These are phyloP conservation scores for Oligia strigilis DNA, from an alignment of 2,888 invertebrate genomes.

Conservation along the genomic window DNA sequence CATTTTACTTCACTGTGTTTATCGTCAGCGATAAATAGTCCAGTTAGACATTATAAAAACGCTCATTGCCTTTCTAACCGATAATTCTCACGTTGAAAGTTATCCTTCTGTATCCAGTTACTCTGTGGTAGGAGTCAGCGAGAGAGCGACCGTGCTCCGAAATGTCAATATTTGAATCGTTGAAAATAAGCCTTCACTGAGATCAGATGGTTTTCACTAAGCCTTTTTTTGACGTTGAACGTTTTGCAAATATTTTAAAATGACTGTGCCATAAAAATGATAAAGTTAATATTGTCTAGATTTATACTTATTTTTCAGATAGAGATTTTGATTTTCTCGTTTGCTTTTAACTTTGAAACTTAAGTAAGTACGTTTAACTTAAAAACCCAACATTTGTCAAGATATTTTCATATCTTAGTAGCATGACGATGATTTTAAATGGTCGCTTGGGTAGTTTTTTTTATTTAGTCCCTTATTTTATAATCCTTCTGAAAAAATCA, in stretches of 20 bases:
- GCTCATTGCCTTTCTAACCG: too few species aligned
- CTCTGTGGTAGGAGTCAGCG: not conserved
- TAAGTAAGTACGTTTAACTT: not conserved
- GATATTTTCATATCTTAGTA: not conserved
- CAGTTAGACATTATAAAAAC: not conserved
- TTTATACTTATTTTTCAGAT: not conserved
- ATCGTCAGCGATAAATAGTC: not conserved
- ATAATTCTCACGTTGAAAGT: not conserved
- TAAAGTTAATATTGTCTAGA: not conserved
- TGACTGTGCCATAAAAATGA: constrained; percentile 1
- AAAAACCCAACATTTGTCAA: not conserved
- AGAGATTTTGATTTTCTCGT: not conserved
- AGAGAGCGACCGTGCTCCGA: constrained; percentile 19
- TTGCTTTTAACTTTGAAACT: not conserved
- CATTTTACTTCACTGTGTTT: not conserved
- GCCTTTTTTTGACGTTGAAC: constrained; percentile 20
- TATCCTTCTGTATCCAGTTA: constrained; percentile 26
- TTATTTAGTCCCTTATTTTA: not conserved
- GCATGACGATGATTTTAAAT: not conserved
- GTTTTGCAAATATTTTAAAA: constrained; percentile 30
- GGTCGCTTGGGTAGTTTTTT: not conserved
- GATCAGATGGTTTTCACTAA: constrained; percentile 38
- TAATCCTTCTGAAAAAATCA: not conserved
- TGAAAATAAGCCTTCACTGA: constrained; percentile 51
- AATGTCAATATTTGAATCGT: constrained; percentile 59